phyloP scores from a whole-genome alignment of 2,113 vertebrate species.

The Stigmatopora nigra region DNA sequence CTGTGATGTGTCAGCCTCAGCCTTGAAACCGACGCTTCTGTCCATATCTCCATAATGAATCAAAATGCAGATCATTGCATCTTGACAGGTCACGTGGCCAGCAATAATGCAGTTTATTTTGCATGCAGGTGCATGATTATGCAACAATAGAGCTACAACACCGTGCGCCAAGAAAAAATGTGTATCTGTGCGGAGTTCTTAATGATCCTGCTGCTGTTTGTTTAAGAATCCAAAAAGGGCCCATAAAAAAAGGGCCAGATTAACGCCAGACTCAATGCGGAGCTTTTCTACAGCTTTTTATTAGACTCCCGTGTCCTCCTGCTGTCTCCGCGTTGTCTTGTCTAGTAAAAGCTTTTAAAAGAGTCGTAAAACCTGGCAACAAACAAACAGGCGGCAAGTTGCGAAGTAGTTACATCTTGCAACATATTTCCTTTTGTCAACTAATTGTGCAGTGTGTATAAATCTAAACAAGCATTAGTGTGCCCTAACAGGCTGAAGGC shows the following conservation, averaged over 20 bases:
- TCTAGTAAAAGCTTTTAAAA: conserved; percentile 36
- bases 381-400: conserved; percentile 23
- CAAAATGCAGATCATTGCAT: conserved; percentile 9
- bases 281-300: conserved; percentile 17
- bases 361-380: conserved; percentile 30
- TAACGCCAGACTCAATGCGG: conserved; percentile 36
- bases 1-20: conserved; percentile 18
- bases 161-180: conserved; percentile 2
- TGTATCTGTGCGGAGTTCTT: background rate
- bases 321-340: conserved; percentile 2
- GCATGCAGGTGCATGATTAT: conserved; percentile 5
- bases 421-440: conserved; percentile 32
- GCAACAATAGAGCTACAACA: conserved; percentile 23
- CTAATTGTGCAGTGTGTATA: conserved; percentile 4
- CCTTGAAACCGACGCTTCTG: conserved; percentile 17
- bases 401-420: conserved; percentile 23
- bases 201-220: conserved; percentile 1
- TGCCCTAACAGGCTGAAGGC: too few relatives aligned
- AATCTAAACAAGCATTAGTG: background rate
- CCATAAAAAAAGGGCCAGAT: conserved; percentile 17
- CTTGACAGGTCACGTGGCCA: conserved; percentile 20
- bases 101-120: conserved; percentile 9
- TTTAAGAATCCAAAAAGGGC: background rate
- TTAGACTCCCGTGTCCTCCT: conserved; percentile 11
- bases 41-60: conserved; percentile 23